Percentiles rank a stretch among this genome's conserved stretches.
phyloP scores from a whole-genome alignment of 2,888 invertebrate species.

The Volucella inflata region DNA sequence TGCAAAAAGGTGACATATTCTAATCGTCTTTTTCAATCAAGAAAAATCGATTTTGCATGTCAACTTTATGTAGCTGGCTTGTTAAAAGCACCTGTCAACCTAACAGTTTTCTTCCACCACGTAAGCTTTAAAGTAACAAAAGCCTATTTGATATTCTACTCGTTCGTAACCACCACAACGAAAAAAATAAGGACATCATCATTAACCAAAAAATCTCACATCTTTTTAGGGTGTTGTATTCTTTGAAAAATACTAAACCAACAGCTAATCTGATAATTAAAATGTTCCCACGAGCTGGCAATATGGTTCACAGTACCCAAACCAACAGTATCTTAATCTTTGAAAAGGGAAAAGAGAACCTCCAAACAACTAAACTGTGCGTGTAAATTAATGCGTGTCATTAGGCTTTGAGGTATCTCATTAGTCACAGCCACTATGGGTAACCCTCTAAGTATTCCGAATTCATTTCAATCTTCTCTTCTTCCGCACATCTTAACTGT shows the following conservation, averaged over 20 bases:
- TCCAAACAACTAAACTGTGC: constrained; percentile 51
- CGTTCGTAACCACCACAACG: too few relatives aligned
- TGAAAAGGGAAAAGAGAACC: constrained; percentile 19
- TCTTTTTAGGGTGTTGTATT: constrained; percentile 12
- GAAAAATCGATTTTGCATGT: constrained; percentile 16
- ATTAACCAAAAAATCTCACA: constrained; percentile 20
- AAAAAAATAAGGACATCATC: constrained; percentile 23
- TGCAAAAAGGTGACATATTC: too few relatives aligned
- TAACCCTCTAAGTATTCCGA: constrained; percentile 63
- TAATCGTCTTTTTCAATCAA: not conserved
- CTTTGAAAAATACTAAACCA: constrained; percentile 45
- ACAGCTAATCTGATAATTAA: constrained; percentile 71
- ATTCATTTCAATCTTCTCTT: constrained; percentile 31
- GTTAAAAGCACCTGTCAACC: not conserved
- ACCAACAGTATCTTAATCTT: constrained; percentile 16
- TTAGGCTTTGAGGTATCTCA: constrained; percentile 74
- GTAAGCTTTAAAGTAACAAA: too few relatives aligned
- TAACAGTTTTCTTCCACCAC: constrained; percentile 1
- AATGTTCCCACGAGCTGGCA: constrained; percentile 54
- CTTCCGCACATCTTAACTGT: constrained; percentile 7
- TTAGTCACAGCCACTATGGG: constrained; percentile 72
- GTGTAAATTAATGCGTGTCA: constrained; percentile 74
- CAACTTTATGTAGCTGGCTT: not conserved
- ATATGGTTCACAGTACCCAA: constrained; percentile 18
- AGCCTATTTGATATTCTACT: too few relatives aligned